Conservation (phyloP, 2,113 vertebrate species). For the Prionailurus bengalensis region DNA sequence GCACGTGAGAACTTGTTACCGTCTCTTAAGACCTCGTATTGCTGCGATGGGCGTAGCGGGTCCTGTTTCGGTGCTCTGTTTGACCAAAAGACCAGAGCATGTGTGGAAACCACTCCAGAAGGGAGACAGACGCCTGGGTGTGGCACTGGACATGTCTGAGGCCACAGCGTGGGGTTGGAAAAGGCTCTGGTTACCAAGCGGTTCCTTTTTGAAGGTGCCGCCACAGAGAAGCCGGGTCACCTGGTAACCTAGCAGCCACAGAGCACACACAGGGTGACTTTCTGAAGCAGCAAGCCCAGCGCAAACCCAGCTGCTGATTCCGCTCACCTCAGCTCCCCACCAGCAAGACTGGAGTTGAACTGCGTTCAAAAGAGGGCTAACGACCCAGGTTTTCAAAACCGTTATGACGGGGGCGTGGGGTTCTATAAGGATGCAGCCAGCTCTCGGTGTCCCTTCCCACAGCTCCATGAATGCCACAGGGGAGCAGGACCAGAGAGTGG, state of each 20-base stretch:
- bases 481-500: neutral
- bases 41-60: neutral
- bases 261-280: neutral
- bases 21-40: neutral
- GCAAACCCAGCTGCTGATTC: neutral
- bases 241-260: neutral
- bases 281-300: neutral
- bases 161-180: neutral
- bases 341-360: neutral
- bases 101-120: neutral
- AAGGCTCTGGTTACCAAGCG: neutral
- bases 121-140: neutral
- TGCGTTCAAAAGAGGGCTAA: neutral
- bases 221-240: neutral
- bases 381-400: neutral
- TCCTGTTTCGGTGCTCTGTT: neutral
- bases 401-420: neutral
- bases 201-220: neutral
- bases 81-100: neutral
- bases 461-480: neutral
- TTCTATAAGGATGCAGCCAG: neutral
- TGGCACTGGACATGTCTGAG: accelerated
- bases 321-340: accelerated
- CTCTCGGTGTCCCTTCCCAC: neutral
- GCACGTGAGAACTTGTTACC: neutral